Conservation (phyloP, 2,797 vertebrate species). For the Pangasius sanitwongsei region DNA sequence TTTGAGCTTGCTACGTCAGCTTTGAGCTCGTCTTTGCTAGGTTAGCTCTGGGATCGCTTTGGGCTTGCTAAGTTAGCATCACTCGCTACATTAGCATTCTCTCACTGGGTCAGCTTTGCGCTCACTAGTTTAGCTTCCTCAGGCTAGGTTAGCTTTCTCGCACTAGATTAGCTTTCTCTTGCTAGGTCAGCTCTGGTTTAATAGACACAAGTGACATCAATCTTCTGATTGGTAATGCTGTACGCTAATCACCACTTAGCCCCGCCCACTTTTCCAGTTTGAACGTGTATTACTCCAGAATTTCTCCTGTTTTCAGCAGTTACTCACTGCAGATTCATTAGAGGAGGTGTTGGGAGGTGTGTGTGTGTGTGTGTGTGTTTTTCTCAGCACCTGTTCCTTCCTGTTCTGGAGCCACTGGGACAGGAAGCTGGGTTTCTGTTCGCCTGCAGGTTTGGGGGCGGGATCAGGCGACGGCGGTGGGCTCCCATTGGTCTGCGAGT, state of each 20-base stretch:
- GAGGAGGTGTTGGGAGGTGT: too few relatives aligned
- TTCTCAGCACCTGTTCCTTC: constrained; percentile 84
- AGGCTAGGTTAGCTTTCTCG: too few relatives aligned
- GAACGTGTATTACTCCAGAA: neutral
- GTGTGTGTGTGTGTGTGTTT: neutral
- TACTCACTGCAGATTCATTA: neutral
- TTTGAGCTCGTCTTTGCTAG: neutral
- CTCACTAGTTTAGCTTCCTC: neutral
- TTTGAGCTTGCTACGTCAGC: neutral
- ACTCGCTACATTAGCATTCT: neutral
- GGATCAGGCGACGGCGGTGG: constrained; percentile 57
- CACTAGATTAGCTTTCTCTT: neutral
- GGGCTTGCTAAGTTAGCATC: neutral
- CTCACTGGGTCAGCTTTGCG: too few relatives aligned
- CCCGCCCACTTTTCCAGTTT: neutral
- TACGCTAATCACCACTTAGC: neutral
- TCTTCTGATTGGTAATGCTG: neutral
- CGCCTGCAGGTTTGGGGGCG: constrained; percentile 62
- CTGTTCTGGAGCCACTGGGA: constrained; percentile 87
- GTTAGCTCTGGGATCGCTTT: neutral
- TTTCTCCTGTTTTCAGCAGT: neutral
- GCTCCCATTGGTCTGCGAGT: constrained; percentile 69
- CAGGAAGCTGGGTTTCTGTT: constrained; percentile 78
- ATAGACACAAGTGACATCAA: neutral
- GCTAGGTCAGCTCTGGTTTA: neutral